A percentile compares a stretch with the other conserved stretches of the same genome.
These are phyloP conservation scores for Pangasius djambal DNA, from an alignment of 2,797 vertebrate genomes.

Conservation along the genomic window DNA sequence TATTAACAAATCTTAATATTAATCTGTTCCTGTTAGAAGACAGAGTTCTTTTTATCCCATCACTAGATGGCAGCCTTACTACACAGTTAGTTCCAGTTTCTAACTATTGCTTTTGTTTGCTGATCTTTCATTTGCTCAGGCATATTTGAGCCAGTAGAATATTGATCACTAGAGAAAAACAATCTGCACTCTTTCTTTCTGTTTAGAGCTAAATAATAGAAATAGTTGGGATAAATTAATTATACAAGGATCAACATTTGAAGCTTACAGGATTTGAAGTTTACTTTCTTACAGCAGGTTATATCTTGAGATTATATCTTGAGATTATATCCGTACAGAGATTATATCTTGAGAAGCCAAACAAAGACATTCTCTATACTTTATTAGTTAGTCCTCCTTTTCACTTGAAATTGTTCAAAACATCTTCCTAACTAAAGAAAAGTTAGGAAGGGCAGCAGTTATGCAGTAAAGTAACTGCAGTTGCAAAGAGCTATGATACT, in stretches of 20 bases:
- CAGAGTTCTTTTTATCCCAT: neutral
- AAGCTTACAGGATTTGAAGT: neutral
- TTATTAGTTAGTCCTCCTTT: neutral
- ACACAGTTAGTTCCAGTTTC: neutral
- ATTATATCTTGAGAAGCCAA: neutral
- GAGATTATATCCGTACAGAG: neutral
- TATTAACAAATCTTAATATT: too few species aligned
- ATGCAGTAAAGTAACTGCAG: neutral
- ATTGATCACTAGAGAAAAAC: neutral
- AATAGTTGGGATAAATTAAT: neutral
- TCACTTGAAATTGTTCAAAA: neutral
- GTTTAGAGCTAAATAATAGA: neutral
- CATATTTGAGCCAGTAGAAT: neutral
- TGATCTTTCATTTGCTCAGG: neutral
- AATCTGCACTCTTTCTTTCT: neutral
- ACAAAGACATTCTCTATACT: neutral
- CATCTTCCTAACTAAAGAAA: neutral
- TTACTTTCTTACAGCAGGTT: neutral
- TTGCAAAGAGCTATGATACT: neutral
- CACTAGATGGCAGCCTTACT: constrained; percentile 36
- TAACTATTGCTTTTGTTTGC: neutral
- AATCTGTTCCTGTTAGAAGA: neutral
- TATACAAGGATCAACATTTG: neutral
- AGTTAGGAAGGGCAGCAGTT: neutral
- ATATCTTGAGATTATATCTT: neutral